phyloP scores from a whole-genome alignment of 2,888 invertebrate species.

The Bellardia pandia region DNA sequence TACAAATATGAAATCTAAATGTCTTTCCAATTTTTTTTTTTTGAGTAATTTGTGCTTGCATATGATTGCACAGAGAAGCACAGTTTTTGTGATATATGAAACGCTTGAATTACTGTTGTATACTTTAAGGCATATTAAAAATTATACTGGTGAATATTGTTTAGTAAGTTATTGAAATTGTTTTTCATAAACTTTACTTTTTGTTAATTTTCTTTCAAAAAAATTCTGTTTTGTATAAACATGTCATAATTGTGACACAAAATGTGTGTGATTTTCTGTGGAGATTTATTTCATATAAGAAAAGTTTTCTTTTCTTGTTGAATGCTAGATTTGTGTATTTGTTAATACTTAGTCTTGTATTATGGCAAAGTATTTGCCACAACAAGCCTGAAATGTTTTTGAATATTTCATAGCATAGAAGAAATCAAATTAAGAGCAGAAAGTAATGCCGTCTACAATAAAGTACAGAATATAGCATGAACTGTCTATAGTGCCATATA shows the following conservation, averaged over 20 bases:
- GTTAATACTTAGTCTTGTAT: neutral
- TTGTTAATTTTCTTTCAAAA: neutral
- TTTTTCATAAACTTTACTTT: neutral
- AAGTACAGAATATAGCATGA: no score
- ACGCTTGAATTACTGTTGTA: neutral
- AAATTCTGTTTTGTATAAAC: neutral
- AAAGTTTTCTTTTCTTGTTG: neutral
- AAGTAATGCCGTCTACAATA: no score
- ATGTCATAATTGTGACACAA: slow-evolving; percentile 30
- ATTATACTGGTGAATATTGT: neutral
- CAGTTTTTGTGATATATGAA: neutral
- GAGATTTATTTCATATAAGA: neutral
- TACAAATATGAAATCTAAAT: neutral
- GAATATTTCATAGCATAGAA: neutral
- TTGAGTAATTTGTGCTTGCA: neutral
- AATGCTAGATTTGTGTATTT: neutral
- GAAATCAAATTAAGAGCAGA: neutral
- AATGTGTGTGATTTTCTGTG: slow-evolving; percentile 1
- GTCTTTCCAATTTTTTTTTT: neutral
- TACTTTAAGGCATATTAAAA: neutral
- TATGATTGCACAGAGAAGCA: neutral
- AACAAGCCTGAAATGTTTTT: neutral
- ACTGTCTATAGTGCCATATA: no score
- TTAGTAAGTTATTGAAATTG: neutral
- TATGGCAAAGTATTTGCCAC: neutral